These are phyloP conservation scores for Miltochrista miniata DNA, from an alignment of 2,888 invertebrate species.

Conservation along the genomic window DNA sequence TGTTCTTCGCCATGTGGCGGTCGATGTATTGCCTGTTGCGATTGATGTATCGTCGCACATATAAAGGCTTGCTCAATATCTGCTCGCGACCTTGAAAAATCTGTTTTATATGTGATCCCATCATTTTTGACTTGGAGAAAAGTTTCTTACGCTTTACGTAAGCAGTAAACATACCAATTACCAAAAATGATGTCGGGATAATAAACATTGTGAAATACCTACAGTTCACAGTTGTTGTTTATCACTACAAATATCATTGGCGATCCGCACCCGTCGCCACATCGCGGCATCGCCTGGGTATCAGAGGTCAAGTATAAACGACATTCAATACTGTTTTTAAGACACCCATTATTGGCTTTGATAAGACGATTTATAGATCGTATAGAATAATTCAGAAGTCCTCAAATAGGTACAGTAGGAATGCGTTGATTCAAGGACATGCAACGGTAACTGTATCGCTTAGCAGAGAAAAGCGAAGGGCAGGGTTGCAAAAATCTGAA, in stretches of 20 bases:
- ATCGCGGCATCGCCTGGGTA: constrained; percentile 12
- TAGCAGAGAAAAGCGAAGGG: too few relatives aligned
- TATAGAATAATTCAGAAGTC: constrained; percentile 15
- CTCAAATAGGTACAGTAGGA: too few relatives aligned
- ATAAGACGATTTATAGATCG: constrained; percentile 14
- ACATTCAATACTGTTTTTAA: constrained; percentile 19
- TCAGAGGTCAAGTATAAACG: constrained; percentile 19
- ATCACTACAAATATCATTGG: constrained; percentile 1
- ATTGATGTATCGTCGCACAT: too few relatives aligned
- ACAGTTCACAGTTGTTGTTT: neutral
- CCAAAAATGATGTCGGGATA: neutral
- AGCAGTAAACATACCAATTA: neutral
- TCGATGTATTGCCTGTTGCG: too few relatives aligned
- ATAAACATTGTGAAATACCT: neutral
- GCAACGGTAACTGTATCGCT: too few relatives aligned
- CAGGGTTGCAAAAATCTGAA: too few relatives aligned
- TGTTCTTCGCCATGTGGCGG: too few relatives aligned
- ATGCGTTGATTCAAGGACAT: too few relatives aligned
- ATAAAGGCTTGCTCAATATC: too few relatives aligned
- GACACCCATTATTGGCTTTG: constrained; percentile 30
- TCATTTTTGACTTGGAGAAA: neutral
- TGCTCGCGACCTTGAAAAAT: too few relatives aligned
- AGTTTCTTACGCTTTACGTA: neutral
- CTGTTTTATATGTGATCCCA: too few relatives aligned
- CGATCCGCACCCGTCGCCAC: constrained; percentile 2